Evolutionary conservation across 2,888 invertebrate species (phyloP), one percentile per base, ranked within the genome.

Genomic region (Ellobium chinense): DNA sequence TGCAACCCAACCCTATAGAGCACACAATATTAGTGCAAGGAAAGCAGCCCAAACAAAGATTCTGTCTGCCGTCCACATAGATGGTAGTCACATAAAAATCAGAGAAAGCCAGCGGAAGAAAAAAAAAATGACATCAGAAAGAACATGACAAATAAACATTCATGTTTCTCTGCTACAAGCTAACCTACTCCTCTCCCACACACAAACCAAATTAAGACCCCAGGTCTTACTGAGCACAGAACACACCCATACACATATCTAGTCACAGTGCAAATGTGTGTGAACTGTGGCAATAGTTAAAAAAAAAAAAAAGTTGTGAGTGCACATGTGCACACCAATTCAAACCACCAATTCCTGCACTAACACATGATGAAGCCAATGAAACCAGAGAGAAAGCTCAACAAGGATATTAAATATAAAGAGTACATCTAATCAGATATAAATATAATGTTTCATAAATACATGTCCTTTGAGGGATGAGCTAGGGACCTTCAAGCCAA

Each of bases 401-500:
- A 73, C 58, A 73, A 62, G 37, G 36, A 39, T 74, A 60, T 73
- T 60, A 9, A 60, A 74, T 74, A 63, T 7, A 24, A 3, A 36
- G 37, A 37, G 46, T 36, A 74, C 31, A 74, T 37, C 27, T 21
- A 69, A 69, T 27, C 69, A 69, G 1, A 31, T 18, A 69, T 68
- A 72, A 36, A 36, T 60, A 72, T 36, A 58, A 31, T n/a, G 70
- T 24, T 24, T 56, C 60, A 72, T 60, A 72, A 1, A 70, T 54
- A 69, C 27, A 31, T 24, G 27, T 31, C 31, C 21, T 46, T 29
- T 65, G 29, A 29, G 63, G 63, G 46, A 27, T 14, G 56, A 5
- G 39, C 21, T 21, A 76, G 34, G 63, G 31, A 75, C 37, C 29
- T 75, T 63, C 1, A 75, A 65, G 46, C 65, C 65, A 75, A 54